A percentile compares a stretch with the other conserved stretches of the same genome.
phyloP scores from a whole-genome alignment of 2,797 vertebrate species.

The Mastacembelus armatus region DNA sequence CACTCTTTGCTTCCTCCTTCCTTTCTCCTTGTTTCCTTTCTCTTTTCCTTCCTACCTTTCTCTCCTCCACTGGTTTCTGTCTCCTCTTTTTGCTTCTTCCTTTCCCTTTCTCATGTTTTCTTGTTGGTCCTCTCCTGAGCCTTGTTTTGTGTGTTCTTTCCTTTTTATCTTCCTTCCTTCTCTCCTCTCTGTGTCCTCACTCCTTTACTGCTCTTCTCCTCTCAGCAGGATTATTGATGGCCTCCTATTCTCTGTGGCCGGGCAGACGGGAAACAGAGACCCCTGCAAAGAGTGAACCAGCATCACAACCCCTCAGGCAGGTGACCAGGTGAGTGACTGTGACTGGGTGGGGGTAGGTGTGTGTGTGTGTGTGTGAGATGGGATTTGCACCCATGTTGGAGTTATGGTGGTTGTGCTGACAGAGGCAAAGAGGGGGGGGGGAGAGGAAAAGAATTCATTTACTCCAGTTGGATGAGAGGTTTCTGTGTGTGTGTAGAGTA shows the following conservation, averaged over 20 bases:
- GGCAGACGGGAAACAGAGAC: slow-evolving; percentile 55
- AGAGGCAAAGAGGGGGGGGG: slow-evolving; percentile 41
- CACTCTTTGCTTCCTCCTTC: too few species aligned
- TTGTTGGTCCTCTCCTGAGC: background rate
- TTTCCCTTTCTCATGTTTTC: background rate
- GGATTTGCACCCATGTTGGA: slow-evolving; percentile 52
- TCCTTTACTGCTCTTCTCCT: slow-evolving; percentile 9
- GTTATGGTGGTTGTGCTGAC: slow-evolving; percentile 55
- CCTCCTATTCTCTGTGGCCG: slow-evolving; percentile 51
- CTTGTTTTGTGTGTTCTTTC: background rate
- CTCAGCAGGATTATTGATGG: slow-evolving; percentile 63
- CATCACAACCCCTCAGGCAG: slow-evolving; percentile 61
- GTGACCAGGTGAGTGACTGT: slow-evolving; percentile 66
- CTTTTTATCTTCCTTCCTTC: background rate
- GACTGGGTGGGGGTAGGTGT: slow-evolving; percentile 18
- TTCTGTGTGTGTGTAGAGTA: slow-evolving; percentile 38
- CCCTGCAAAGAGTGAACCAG: slow-evolving; percentile 55
- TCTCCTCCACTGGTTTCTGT: too few species aligned
- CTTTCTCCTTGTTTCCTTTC: too few species aligned
- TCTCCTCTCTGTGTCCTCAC: background rate
- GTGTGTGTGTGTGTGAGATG: slow-evolving; percentile 26
- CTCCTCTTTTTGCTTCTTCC: too few species aligned
- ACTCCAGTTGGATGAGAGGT: slow-evolving; percentile 61
- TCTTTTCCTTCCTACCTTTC: background rate
- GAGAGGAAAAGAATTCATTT: slow-evolving; percentile 62